Conservation (phyloP, 2,888 invertebrate species). For the Nomada flava region DNA sequence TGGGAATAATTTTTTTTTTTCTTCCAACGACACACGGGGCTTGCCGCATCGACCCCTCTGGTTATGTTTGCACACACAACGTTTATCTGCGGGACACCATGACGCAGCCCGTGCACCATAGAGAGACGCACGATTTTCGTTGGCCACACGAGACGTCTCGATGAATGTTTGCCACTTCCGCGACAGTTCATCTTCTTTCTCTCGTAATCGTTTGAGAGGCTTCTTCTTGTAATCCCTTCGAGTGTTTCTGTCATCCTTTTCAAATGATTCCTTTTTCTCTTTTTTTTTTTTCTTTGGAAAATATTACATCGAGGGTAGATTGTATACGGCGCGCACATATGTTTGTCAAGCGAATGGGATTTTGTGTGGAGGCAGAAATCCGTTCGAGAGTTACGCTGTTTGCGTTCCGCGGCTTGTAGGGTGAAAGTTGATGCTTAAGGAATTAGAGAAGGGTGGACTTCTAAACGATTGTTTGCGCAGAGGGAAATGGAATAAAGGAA, state of each 20-base stretch:
- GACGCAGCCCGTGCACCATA: slow-evolving; percentile 58
- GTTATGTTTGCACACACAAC: slow-evolving; percentile 78
- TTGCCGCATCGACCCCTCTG: slow-evolving; percentile 64
- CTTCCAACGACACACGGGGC: slow-evolving; percentile 52
- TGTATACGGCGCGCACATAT: too few relatives aligned
- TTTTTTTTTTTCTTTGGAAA: background rate
- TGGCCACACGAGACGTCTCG: slow-evolving; percentile 47
- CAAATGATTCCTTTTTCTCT: background rate
- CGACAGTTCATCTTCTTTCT: slow-evolving; percentile 53
- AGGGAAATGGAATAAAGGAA: background rate
- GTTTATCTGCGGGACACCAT: slow-evolving; percentile 75
- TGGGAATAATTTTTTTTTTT: slow-evolving; percentile 75
- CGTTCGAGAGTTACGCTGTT: slow-evolving; percentile 26
- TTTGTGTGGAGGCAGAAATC: slow-evolving; percentile 26
- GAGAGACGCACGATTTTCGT: slow-evolving; percentile 26
- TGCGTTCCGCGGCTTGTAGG: slow-evolving; percentile 23
- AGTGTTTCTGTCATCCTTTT: slow-evolving; percentile 45
- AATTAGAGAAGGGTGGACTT: slow-evolving; percentile 12
- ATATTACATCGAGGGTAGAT: background rate
- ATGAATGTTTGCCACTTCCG: slow-evolving; percentile 70
- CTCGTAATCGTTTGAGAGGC: slow-evolving; percentile 27
- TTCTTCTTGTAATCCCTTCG: slow-evolving; percentile 50
- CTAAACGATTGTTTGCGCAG: slow-evolving; percentile 1
- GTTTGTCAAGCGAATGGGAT: slow-evolving; percentile 35
- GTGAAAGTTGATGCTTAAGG: slow-evolving; percentile 26